Evolutionary conservation across 1,140 invertebrate genomes (phyloP).

Genomic region (Pseudobourletiella spinata): DNA sequence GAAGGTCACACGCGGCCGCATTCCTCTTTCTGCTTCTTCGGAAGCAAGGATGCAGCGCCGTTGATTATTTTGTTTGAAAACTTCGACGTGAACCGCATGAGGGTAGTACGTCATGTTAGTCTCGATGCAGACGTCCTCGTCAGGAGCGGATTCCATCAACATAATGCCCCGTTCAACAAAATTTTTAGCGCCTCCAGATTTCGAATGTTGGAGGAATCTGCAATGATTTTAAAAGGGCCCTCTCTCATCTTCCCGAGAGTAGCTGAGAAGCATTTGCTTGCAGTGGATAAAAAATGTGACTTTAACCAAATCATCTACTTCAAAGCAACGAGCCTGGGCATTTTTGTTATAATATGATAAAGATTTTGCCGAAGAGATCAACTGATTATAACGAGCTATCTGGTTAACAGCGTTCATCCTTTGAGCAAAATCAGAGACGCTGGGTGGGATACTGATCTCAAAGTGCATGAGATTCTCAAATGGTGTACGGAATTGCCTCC

Average conservation of each 20-base stretch:
- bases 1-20: no score
- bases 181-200: no score
- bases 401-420: background rate
- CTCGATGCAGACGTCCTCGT: no score
- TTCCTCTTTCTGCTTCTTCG: no score
- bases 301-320: conserved; percentile 5
- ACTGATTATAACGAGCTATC: background rate
- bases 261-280: background rate
- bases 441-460: background rate
- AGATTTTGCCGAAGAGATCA: background rate
- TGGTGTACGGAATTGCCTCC: conserved; percentile 37
- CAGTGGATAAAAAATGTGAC: conserved; percentile 13
- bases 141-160: no score
- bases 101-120: no score
- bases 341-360: conserved; percentile 6
- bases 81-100: no score
- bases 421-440: background rate
- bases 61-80: no score
- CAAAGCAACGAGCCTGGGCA: background rate
- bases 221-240: conserved; percentile 2
- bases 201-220: background rate
- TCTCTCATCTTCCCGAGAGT: conserved; percentile 3
- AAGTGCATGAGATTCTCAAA: conserved; percentile 11
- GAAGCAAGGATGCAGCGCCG: no score
- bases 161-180: no score